Evolutionary conservation across 2,888 invertebrate genomes (phyloP).

Genomic region (Dyspetes luteomarginatus): DNA sequence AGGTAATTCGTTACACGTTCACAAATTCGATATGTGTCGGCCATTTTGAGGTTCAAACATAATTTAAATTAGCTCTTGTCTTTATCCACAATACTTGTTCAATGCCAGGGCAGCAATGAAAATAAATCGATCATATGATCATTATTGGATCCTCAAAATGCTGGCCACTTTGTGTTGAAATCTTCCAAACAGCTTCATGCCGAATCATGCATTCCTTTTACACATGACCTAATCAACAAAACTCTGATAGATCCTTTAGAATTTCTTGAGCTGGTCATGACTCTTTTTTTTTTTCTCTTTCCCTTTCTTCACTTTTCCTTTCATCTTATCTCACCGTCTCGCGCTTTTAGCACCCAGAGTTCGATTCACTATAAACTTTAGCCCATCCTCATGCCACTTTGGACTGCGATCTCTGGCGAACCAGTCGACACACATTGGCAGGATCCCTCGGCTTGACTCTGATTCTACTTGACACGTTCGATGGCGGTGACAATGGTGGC

Average conservation of each 20-base stretch:
- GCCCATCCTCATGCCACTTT: not conserved
- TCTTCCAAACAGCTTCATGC: not conserved
- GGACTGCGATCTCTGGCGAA: not conserved
- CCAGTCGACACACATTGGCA: slow-evolving; percentile 6
- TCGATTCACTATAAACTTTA: not conserved
- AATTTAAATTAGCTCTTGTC: too few relatives aligned
- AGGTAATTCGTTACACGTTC: too few relatives aligned
- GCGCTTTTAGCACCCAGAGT: not conserved
- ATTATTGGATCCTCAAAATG: not conserved
- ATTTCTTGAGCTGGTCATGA: too few relatives aligned
- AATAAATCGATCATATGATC: not conserved
- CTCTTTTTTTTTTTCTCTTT: too few relatives aligned
- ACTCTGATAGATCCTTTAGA: too few relatives aligned
- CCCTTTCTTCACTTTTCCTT: not conserved
- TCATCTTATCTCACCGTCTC: not conserved
- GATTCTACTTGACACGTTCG: slow-evolving; percentile 58
- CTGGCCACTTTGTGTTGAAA: not conserved
- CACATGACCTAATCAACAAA: too few relatives aligned
- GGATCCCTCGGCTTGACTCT: slow-evolving; percentile 28
- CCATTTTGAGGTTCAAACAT: too few relatives aligned
- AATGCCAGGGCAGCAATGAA: not conserved
- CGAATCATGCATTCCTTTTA: too few relatives aligned
- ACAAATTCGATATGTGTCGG: too few relatives aligned
- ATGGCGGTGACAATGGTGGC: slow-evolving; percentile 31
- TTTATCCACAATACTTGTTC: too few relatives aligned